Evolutionary conservation across 1,140 invertebrate species (phyloP), one percentile per base, ranked within the genome.

Genomic region (Chlorops oryzae): DNA sequence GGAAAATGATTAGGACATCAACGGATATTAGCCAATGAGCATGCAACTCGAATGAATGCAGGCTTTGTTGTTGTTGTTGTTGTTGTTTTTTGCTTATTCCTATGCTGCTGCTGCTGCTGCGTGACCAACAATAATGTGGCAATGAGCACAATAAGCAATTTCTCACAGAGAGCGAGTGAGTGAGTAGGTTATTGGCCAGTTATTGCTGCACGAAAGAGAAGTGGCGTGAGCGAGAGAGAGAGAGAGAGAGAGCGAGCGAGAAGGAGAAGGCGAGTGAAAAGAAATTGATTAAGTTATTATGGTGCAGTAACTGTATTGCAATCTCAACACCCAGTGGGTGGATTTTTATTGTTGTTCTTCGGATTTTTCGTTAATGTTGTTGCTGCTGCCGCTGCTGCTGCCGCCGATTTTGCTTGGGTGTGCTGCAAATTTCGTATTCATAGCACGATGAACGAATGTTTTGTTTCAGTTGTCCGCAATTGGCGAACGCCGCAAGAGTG

Each of bases 401-500:
- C 4, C 9, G 41, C 23, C 9, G 18, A 6, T 25, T 25, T 39
- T 17, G 18, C 15, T 3, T 40, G 39, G 5, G 39, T 12, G 17
- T 17, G 13, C 20, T 40, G 42, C n/a, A 46, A 22, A 60, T 66
- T 66, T 70, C 55, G 65, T 70, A 70, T 70, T 70, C 66, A 70
- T 70, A 70, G 66, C 66, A n/a, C n/a, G 62, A 70, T 70, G 66
- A 70, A 62, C 62, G 66, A 65, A 65, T 70, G 60, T 60, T 63
- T 67, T 67, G 63, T 70, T 64, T 70, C 66, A 57, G 51, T 64
- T 63, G 59, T 45, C 59, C 63, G 59, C 66, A 66, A 56, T 55
- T 55, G 54, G 56, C 15, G 5, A 24, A 13, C 39, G 22, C 51
- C 45, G 41, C 42, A 46, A 49, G 65, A 50, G 65, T 51, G 52